Evolutionary conservation across 2,797 vertebrate species (phyloP).

Genomic region (Sternarchorhynchus goeldii): DNA sequence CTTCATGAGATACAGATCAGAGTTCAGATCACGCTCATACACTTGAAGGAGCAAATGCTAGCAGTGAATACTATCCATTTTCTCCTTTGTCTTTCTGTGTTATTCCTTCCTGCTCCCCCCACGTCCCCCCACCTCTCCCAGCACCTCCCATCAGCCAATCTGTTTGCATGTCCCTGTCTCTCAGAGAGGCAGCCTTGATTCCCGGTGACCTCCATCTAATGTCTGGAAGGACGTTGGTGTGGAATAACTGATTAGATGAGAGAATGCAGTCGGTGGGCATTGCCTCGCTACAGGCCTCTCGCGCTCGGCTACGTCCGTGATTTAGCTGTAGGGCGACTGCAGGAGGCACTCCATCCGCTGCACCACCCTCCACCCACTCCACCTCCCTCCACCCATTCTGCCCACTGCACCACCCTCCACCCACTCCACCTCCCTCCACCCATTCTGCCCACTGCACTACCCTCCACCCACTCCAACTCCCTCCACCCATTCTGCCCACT

Average conservation of each 20-base stretch:
- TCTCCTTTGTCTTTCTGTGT: slow-evolving; percentile 39
- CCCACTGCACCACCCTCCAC: too few relatives aligned
- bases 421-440: too few relatives aligned
- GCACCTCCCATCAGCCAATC: neutral
- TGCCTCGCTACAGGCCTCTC: slow-evolving; percentile 16
- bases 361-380: too few relatives aligned
- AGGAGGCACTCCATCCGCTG: too few relatives aligned
- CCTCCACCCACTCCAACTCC: too few relatives aligned
- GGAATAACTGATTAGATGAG: slow-evolving; percentile 59
- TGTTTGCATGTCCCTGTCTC: slow-evolving; percentile 48
- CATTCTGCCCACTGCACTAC: too few relatives aligned
- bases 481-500: too few relatives aligned
- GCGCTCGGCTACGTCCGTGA: slow-evolving; percentile 4
- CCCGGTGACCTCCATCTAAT: slow-evolving; percentile 40
- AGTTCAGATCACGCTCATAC: too few relatives aligned
- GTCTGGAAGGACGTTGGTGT: slow-evolving; percentile 32
- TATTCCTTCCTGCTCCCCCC: neutral
- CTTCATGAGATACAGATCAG: neutral
- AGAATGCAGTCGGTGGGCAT: slow-evolving; percentile 54
- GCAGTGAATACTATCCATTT: slow-evolving; percentile 11
- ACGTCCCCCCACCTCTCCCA: too few relatives aligned
- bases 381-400: too few relatives aligned
- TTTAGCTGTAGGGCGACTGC: too few relatives aligned
- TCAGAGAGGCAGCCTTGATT: slow-evolving; percentile 49
- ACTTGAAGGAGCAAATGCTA: too few relatives aligned